These are phyloP conservation scores for Diarsia mendica DNA, from an alignment of 2,888 invertebrate genomes.

Conservation along the genomic window DNA sequence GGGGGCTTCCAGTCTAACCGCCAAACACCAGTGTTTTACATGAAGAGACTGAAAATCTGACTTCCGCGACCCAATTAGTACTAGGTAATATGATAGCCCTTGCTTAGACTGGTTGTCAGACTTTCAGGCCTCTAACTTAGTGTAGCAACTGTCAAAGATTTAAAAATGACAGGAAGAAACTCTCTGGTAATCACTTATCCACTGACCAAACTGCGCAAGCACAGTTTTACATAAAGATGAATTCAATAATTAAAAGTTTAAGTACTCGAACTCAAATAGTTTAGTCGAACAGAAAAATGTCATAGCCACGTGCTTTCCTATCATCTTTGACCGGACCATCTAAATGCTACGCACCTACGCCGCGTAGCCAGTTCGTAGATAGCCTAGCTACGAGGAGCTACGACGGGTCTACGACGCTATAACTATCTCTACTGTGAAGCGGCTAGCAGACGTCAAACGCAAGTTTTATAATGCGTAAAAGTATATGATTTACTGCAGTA, in stretches of 20 bases:
- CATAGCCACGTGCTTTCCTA: neutral
- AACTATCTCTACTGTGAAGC: neutral
- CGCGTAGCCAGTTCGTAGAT: slow-evolving; percentile 40
- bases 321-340: neutral
- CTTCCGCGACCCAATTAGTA: neutral
- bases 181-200: neutral
- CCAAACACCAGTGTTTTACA: neutral
- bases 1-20: neutral
- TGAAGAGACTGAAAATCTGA: neutral
- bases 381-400: slow-evolving; percentile 41
- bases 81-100: neutral
- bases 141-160: no score
- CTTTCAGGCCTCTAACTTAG: neutral
- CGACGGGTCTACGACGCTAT: slow-evolving; percentile 13
- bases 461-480: no score
- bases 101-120: neutral
- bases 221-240: neutral
- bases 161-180: neutral
- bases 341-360: slow-evolving; percentile 25
- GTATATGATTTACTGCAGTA: no score
- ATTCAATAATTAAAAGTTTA: neutral
- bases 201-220: neutral
- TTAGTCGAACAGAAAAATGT: neutral
- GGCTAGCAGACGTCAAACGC: no score
- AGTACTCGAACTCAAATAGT: neutral